Base-by-base conservation (phyloP, 2,888 invertebrate species). In the Lamellibrachia satsuma region DNA sequence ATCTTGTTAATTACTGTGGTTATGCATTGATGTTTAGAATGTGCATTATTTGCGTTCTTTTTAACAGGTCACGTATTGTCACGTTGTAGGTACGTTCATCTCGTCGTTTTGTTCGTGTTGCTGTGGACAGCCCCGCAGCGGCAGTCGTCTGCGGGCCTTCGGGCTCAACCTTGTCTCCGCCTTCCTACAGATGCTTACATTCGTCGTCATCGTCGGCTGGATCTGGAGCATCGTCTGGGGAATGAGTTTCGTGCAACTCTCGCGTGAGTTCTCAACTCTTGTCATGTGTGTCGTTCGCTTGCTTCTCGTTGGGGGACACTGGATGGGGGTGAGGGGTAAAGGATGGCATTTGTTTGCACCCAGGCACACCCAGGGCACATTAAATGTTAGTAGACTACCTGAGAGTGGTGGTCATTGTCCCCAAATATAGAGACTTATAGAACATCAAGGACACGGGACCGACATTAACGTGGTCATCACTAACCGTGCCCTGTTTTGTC, bases 161-260 rank as follows among this genome's bases (percentile, higher is more conserved):
- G 94, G 95, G 27, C 95, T 96, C 90, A 97, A 97, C 94, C 93
- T 97, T 15, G 93, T 97, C 60, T 96, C 97, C 7, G 97, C 96
- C 75, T 94, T 97, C 75, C 95, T 97, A 11, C 97, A 97, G 95
- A 95, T 97, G 94, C 93, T 97, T 92, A 96, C 96, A 6, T 96
- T 96, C 92, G 96, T 97, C 60, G 94, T 97, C 91, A 96, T 97
- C 11, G 96, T 97, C 57, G 97, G 97, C 90, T 97, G 97, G 96
- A 96, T 97, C 75, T 97, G 97, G 97, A 97, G 97, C 93, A 96
- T 97, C 92, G 95, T 96, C 91, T 97, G 97, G 97, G 97, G 97
- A 9, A 96, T 97, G 95, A 96, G 96, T 93, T 97, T 97, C 95
- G 96, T 97, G 90, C 96, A 97, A 93, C 94, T 97, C 93, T 95